phyloP scores from a whole-genome alignment of 2,888 invertebrate species.

The Sicus ferrugineus region DNA sequence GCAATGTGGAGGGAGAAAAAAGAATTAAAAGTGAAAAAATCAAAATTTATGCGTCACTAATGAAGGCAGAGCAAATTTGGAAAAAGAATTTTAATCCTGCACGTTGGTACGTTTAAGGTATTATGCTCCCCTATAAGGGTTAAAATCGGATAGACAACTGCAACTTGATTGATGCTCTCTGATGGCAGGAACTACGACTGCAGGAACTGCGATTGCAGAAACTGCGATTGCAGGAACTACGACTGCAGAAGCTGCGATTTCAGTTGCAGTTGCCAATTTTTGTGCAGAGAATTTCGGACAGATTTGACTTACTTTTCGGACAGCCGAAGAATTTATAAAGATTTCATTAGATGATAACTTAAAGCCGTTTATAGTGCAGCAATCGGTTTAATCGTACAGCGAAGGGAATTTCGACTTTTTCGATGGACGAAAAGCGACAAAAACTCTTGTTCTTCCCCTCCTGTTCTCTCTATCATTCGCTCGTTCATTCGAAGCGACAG shows the following conservation, averaged over 20 bases:
- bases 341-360: slow-evolving; percentile 38
- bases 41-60: slow-evolving; percentile 26
- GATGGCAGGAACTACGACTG: not conserved
- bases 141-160: too few species aligned
- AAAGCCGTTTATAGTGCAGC: slow-evolving; percentile 22
- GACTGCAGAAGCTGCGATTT: too few species aligned
- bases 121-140: too few species aligned
- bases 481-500: slow-evolving; percentile 2
- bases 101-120: too few species aligned
- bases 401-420: not conserved
- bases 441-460: not conserved
- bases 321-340: not conserved
- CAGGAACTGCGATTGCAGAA: not conserved
- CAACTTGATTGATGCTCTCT: slow-evolving; percentile 34
- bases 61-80: slow-evolving; percentile 18
- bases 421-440: too few species aligned
- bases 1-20: not conserved
- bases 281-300: too few species aligned
- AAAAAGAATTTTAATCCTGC: too few species aligned
- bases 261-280: too few species aligned
- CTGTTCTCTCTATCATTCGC: not conserved
- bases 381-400: slow-evolving; percentile 10
- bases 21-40: not conserved
- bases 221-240: too few species aligned
- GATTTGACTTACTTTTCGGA: not conserved